phyloP scores from a whole-genome alignment of 2,797 vertebrate species.

The Squalus acanthias region DNA sequence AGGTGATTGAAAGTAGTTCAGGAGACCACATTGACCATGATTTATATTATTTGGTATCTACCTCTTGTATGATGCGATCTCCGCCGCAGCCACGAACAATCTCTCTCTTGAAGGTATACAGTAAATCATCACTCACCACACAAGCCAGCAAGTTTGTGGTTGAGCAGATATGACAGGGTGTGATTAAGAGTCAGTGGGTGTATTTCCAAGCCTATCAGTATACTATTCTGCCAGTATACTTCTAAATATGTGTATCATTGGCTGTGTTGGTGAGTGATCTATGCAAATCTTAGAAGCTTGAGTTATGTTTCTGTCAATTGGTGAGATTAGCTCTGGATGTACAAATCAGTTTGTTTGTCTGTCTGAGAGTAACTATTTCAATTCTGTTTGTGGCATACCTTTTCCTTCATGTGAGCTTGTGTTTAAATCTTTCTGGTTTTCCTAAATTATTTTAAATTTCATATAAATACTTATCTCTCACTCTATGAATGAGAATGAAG shows the following conservation, averaged over 20 bases:
- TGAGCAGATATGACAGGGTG: background rate
- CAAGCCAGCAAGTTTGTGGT: background rate
- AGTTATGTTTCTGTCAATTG: background rate
- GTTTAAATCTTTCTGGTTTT: background rate
- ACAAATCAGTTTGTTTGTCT: background rate
- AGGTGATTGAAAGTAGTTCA: background rate
- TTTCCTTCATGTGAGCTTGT: background rate
- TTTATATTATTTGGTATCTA: background rate
- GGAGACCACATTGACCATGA: background rate
- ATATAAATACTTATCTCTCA: background rate
- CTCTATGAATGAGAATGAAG: background rate
- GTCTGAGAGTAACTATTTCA: background rate
- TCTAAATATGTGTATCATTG: background rate
- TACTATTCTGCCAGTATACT: background rate
- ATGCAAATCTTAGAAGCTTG: background rate
- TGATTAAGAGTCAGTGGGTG: background rate
- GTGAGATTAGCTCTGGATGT: background rate
- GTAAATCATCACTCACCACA: background rate
- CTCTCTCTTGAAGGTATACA: background rate
- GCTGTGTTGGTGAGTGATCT: background rate
- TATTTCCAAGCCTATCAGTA: background rate
- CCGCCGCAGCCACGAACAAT: background rate
- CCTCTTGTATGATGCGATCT: background rate
- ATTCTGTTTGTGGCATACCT: background rate
- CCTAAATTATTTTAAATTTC: background rate